Evolutionary conservation across 2,888 invertebrate genomes (phyloP).

Genomic region (Trissoscelio sp.): DNA sequence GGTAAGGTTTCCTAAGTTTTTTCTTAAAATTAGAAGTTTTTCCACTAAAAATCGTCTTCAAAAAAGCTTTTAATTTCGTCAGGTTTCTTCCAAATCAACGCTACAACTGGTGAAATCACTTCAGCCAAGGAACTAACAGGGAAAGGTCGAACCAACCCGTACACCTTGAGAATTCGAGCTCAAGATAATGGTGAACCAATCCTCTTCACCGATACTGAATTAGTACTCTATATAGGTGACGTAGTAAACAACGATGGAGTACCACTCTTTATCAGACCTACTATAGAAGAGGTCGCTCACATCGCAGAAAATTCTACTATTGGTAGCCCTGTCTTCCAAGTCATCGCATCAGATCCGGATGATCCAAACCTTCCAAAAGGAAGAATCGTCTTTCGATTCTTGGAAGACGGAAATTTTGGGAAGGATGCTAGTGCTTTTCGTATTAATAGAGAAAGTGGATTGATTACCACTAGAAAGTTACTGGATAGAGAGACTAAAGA

Average conservation of each 20-base stretch:
- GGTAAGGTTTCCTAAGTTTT: slow-evolving; percentile 85
- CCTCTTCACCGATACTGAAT: slow-evolving; percentile 86
- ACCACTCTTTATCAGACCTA: slow-evolving; percentile 89
- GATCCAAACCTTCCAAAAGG: slow-evolving; percentile 91
- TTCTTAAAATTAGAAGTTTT: not conserved
- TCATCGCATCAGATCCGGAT: slow-evolving; percentile 91
- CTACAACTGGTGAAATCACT: slow-evolving; percentile 87
- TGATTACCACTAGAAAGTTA: slow-evolving; percentile 88
- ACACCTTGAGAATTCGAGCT: slow-evolving; percentile 88
- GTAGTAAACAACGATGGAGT: slow-evolving; percentile 92
- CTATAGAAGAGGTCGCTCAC: slow-evolving; percentile 88
- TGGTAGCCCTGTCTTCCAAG: slow-evolving; percentile 90
- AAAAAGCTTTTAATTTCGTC: slow-evolving; percentile 57
- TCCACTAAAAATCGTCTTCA: not conserved
- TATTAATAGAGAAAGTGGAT: slow-evolving; percentile 85
- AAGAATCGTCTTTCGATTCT: slow-evolving; percentile 88
- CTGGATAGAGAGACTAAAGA: slow-evolving; percentile 91
- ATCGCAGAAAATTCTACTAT: slow-evolving; percentile 90
- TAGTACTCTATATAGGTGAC: slow-evolving; percentile 90
- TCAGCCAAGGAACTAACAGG: slow-evolving; percentile 89
- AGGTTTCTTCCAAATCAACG: slow-evolving; percentile 89
- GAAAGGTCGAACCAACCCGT: slow-evolving; percentile 90
- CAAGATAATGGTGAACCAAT: slow-evolving; percentile 88
- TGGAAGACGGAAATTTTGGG: slow-evolving; percentile 86
- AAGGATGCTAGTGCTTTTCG: slow-evolving; percentile 80